Percentiles rank a stretch among this genome's conserved stretches.
Conservation (phyloP, 2,888 invertebrate genomes). For the Drosophila niveifrons region DNA sequence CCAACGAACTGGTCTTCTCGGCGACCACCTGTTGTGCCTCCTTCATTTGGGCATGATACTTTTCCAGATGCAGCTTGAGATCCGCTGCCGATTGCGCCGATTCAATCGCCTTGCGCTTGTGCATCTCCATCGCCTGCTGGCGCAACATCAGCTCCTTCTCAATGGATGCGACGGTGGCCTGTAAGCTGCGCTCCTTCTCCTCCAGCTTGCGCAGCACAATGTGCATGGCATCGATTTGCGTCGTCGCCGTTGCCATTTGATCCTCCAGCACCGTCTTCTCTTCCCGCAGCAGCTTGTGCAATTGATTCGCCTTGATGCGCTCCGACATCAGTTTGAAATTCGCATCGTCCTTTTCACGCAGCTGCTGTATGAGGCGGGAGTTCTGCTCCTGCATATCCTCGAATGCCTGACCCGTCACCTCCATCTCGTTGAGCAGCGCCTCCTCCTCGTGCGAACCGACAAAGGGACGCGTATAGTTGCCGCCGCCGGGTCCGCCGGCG, state of each 20-base stretch:
- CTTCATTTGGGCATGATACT: constrained; percentile 99
- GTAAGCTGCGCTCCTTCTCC: constrained; percentile 97
- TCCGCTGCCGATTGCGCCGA: constrained; percentile 98
- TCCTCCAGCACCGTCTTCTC: constrained; percentile 97
- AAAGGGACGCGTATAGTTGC: constrained; percentile 88
- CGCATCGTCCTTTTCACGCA: constrained; percentile 98
- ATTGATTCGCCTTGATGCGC: constrained; percentile 96
- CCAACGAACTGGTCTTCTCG: constrained; percentile 97
- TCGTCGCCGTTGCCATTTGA: constrained; percentile 93
- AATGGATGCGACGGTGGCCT: constrained; percentile 95
- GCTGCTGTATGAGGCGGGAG: constrained; percentile 96
- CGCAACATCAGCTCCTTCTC: constrained; percentile 97
- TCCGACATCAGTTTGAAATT: constrained; percentile 99
- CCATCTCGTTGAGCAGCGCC: constrained; percentile 98
- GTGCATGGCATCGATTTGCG: constrained; percentile 97
- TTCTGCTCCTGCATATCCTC: constrained; percentile 99
- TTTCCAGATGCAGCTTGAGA: constrained; percentile 98
- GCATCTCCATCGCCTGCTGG: constrained; percentile 99
- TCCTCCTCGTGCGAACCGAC: constrained; percentile 96
- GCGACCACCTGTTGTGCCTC: constrained; percentile 98
- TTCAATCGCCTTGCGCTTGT: constrained; percentile 98
- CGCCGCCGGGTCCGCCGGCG: constrained; percentile 61
- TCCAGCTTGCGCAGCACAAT: constrained; percentile 96
- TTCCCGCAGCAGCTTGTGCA: constrained; percentile 96
- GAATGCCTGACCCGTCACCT: constrained; percentile 99